These are phyloP conservation scores for Paguma larvata DNA, from an alignment of 2,797 vertebrate species.

Conservation along the genomic window DNA sequence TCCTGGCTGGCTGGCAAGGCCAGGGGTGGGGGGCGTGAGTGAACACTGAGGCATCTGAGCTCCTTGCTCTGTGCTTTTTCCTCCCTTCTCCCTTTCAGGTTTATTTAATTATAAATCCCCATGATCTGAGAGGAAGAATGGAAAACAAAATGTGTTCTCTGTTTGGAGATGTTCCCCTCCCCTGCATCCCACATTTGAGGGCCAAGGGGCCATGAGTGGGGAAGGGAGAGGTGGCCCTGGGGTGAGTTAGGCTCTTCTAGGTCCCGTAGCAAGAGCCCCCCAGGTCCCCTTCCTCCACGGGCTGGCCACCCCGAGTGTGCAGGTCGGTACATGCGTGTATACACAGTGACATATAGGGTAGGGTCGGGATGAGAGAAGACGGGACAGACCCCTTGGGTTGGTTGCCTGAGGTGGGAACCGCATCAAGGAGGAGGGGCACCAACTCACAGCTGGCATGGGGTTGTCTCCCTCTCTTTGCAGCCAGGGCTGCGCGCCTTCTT, in stretches of 20 bases:
- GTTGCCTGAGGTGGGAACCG: background rate
- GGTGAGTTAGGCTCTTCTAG: background rate
- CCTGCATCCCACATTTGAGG: background rate
- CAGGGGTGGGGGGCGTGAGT: background rate
- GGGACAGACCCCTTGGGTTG: background rate
- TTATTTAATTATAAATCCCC: constrained; percentile 80
- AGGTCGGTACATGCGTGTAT: fast-evolving
- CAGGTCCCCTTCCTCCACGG: background rate
- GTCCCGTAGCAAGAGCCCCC: background rate
- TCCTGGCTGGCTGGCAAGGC: background rate
- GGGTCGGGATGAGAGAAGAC: background rate
- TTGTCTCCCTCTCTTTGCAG: background rate
- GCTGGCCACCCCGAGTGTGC: background rate
- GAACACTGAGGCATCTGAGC: constrained; percentile 40
- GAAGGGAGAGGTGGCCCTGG: background rate
- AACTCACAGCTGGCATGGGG: background rate
- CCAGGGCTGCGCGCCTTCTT: background rate
- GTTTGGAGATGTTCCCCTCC: constrained; percentile 53
- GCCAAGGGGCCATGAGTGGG: background rate
- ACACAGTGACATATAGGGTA: fast-evolving
- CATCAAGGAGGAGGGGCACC: background rate
- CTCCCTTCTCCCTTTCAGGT: constrained; percentile 60
- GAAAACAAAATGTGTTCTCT: constrained; percentile 78
- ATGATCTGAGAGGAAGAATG: constrained; percentile 71
- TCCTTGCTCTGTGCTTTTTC: constrained; percentile 51